Evolutionary conservation across 2,113 vertebrate species (phyloP).

Genomic region (Alosa alosa): DNA sequence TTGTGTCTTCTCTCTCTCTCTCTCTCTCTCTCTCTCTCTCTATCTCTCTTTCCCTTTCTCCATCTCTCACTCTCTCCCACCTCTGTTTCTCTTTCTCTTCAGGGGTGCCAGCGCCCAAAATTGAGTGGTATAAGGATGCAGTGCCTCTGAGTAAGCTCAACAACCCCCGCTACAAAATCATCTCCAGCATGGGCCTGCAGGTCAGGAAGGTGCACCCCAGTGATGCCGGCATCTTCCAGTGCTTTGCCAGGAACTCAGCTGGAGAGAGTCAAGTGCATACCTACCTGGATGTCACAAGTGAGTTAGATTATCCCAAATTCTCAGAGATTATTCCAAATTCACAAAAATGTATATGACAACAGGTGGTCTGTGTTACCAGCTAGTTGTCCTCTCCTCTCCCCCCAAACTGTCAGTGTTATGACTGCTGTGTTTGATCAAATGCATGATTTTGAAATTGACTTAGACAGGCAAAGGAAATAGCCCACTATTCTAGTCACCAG

Average conservation of each 20-base stretch:
- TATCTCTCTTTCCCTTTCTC: neutral
- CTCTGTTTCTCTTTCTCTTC: neutral
- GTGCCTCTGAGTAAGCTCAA: slow-evolving; percentile 75
- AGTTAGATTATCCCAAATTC: slow-evolving; percentile 61
- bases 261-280: slow-evolving; percentile 83
- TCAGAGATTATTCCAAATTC: neutral
- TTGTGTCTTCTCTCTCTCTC: neutral
- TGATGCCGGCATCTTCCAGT: slow-evolving; percentile 94
- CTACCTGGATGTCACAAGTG: slow-evolving; percentile 89
- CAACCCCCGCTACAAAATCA: slow-evolving; percentile 84
- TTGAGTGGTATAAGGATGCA: slow-evolving; percentile 90
- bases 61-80: neutral
- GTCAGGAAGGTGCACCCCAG: slow-evolving; percentile 77
- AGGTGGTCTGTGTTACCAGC: slow-evolving; percentile 26
- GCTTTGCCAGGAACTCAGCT: slow-evolving; percentile 82
- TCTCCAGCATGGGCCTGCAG: slow-evolving; percentile 73
- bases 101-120: slow-evolving; percentile 82
- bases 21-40: neutral
- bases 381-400: slow-evolving; percentile 2
- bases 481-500: neutral
- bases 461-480: neutral
- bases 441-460: neutral
- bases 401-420: neutral
- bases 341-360: no score
- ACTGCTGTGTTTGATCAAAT: neutral